Evolutionary conservation across 2,797 vertebrate species (phyloP), one percentile per base, ranked within the genome.

Genomic region (Pseudochirops corinnae): DNA sequence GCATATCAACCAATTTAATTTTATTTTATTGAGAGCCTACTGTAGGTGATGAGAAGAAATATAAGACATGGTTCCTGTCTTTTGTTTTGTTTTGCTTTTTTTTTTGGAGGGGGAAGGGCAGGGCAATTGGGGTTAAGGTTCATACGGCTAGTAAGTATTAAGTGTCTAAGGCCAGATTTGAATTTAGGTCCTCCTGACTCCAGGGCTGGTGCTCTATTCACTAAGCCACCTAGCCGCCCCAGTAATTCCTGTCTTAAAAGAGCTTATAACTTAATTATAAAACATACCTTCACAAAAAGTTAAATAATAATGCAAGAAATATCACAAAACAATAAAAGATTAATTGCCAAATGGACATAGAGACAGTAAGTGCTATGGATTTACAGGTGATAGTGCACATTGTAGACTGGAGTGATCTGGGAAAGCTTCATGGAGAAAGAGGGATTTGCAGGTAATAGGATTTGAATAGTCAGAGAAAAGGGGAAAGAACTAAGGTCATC

Each of bases 341-440:
- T 53, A 90, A 33, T n/a, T 55, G 62, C 58, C 62, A 74, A 39
- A 74, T 39, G 31, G 33, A 62, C 60, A 62, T 16, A 55, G 67
- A 60, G 57, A 39, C 28, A 74, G 1, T 56, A 82, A 14, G 74
- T 87, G 21, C 50, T 92, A 90, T 92, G 60, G 58, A 56, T 46
- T 91, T 91, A 28, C 56, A 57, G 5, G 56, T 3, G 56, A 58
- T 18, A 56, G 7, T 92, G 60, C 52, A 93, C 56, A 56, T 92
- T 91, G 39, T 91, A 33, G 16, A 11, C 33, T 82, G 14, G 24
- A 62, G 13, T 90, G 93, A 92, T 87, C 52, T 87, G 46, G 58
- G 82, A 90, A 92, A 50, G 5, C 82, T 96, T 91, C 55, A 29
- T 93, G 52, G 92, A 91, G 33, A 39, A 87, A 91, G 13, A n/a